phyloP scores from a whole-genome alignment of 2,113 vertebrate genomes.

The Galeopterus variegatus region DNA sequence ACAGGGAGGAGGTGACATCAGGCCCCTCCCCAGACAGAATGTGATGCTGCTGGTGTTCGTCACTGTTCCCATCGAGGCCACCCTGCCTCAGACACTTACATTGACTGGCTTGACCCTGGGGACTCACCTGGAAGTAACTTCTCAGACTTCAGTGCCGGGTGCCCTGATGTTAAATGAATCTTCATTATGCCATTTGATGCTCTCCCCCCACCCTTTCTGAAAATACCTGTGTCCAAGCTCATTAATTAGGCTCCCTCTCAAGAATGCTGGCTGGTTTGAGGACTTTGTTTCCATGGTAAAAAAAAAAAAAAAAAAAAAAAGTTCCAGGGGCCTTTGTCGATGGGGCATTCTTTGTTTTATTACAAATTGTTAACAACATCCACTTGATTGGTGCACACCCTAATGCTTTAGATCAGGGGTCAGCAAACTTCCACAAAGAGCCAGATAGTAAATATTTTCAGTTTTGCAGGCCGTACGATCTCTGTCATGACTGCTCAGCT shows the following conservation, averaged over 20 bases:
- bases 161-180: background rate
- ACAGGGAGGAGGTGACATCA: background rate
- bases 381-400: background rate
- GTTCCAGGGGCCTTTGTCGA: background rate
- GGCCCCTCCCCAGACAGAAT: background rate
- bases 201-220: background rate
- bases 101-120: background rate
- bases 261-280: background rate
- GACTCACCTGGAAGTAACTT: background rate
- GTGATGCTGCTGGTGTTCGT: background rate
- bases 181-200: background rate
- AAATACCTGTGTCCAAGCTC: background rate
- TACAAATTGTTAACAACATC: background rate
- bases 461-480: fast-evolving
- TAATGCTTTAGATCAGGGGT: background rate
- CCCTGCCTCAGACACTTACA: background rate
- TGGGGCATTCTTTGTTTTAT: background rate
- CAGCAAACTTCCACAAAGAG: background rate
- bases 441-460: background rate
- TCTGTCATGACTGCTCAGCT: background rate
- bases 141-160: background rate
- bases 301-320: background rate
- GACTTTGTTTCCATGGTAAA: background rate
- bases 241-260: background rate
- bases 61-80: fast-evolving